These are phyloP conservation scores for Drosophila setosimentum DNA, from an alignment of 2,888 invertebrate species.

Conservation along the genomic window DNA sequence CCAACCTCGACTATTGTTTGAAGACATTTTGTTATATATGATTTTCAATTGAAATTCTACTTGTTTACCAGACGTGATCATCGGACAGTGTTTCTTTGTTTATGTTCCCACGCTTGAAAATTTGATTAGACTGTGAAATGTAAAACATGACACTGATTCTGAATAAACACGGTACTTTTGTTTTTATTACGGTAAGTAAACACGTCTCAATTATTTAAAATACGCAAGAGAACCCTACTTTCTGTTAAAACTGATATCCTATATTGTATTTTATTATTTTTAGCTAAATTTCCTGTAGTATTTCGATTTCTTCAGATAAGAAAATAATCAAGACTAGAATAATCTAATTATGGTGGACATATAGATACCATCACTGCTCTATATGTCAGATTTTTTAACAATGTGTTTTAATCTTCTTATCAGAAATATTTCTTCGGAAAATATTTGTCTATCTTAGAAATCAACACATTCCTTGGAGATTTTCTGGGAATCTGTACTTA, in stretches of 20 bases:
- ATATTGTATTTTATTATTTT: background rate
- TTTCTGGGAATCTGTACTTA: constrained; percentile 45
- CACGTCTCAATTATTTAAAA: background rate
- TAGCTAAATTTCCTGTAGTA: background rate
- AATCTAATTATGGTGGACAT: background rate
- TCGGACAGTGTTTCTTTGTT: constrained; percentile 43
- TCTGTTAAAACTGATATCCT: background rate
- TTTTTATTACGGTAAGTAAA: background rate
- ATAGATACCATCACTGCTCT: too few species aligned
- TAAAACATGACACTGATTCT: constrained; percentile 25
- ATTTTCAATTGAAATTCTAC: constrained; percentile 48
- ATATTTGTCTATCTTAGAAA: constrained; percentile 10
- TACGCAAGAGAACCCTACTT: background rate
- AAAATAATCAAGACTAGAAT: background rate
- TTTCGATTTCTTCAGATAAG: background rate
- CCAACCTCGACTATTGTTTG: constrained; percentile 8
- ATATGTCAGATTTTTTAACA: too few species aligned
- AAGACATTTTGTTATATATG: constrained; percentile 9
- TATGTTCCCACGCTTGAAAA: constrained; percentile 71
- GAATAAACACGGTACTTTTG: constrained; percentile 17
- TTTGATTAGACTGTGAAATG: constrained; percentile 37
- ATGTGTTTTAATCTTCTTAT: background rate
- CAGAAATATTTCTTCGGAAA: constrained; percentile 19
- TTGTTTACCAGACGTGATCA: constrained; percentile 40
- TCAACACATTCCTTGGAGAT: constrained; percentile 25